phyloP scores from a whole-genome alignment of 2,888 invertebrate species.

The Steinernema carpocapsae region DNA sequence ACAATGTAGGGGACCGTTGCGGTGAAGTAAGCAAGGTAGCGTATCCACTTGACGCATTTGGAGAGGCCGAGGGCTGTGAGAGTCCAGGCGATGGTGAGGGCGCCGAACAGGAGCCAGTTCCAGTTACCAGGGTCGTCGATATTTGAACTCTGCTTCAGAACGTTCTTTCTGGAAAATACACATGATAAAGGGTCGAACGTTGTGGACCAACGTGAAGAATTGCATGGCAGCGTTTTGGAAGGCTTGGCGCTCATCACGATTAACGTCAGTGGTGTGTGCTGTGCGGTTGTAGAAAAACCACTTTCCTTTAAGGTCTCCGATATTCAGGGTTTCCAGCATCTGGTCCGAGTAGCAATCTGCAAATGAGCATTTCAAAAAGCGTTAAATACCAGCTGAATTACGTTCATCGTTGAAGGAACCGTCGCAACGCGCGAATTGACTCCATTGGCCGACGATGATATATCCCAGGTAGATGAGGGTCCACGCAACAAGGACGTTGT shows the following conservation, averaged over 20 bases:
- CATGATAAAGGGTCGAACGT: not conserved
- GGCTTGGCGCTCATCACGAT: no score
- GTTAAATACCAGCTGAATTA: constrained; percentile 1
- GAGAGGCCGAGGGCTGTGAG: constrained; percentile 15
- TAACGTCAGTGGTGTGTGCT: no score
- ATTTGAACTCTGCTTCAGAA: constrained; percentile 1
- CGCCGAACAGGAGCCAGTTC: constrained; percentile 8
- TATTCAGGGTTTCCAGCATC: no score
- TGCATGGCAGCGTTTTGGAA: not conserved
- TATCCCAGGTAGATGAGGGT: constrained; percentile 82
- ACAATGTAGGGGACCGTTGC: constrained; percentile 12
- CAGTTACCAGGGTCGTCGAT: constrained; percentile 28
- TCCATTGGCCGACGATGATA: not conserved
- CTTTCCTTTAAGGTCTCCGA: not conserved
- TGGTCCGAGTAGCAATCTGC: not conserved
- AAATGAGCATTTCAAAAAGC: not conserved
- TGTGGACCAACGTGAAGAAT: not conserved
- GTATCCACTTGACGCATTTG: constrained; percentile 36
- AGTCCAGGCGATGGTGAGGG: constrained; percentile 23
- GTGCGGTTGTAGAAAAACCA: not conserved
- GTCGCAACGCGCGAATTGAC: not conserved
- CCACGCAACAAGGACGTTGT: constrained; percentile 92
- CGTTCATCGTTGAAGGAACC: not conserved
- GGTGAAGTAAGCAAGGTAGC: constrained; percentile 27
- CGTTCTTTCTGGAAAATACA: not conserved